These are phyloP conservation scores for Acanthornis magna DNA, from an alignment of 2,797 vertebrate genomes.

Conservation along the genomic window DNA sequence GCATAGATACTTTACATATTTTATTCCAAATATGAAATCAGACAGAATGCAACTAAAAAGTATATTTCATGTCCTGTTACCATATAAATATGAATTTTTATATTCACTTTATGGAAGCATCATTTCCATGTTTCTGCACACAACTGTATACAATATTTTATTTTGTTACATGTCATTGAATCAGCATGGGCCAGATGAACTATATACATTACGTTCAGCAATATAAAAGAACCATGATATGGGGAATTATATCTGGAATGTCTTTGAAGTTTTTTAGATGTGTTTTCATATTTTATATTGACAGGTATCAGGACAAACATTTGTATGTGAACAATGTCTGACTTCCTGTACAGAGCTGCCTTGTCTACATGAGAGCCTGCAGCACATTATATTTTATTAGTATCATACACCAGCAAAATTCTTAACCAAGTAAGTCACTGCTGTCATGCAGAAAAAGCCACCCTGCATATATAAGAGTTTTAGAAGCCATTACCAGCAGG, in stretches of 20 bases:
- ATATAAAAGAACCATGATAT: not conserved
- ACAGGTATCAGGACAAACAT: constrained; percentile 14
- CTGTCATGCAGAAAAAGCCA: not conserved
- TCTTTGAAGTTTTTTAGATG: not conserved
- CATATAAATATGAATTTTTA: not conserved
- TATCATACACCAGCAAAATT: constrained; percentile 17
- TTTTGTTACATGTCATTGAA: not conserved
- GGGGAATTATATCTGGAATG: constrained; percentile 15
- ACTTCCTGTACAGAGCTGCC: not conserved
- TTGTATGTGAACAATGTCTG: not conserved
- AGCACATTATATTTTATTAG: constrained; percentile 36
- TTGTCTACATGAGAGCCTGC: not conserved
- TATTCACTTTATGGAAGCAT: not conserved
- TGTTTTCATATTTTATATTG: constrained; percentile 19
- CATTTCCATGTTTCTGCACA: not conserved
- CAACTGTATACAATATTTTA: not conserved
- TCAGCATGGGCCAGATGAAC: not conserved
- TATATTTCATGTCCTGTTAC: not conserved
- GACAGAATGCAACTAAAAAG: not conserved
- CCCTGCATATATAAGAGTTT: not conserved
- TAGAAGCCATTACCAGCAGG: not conserved
- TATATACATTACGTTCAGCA: not conserved
- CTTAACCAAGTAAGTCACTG: not conserved
- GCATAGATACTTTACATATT: not conserved
- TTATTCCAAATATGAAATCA: not conserved